A percentile compares a stretch with the other conserved stretches of the same genome.
These are phyloP conservation scores for Phylloscopus collybita DNA, from an alignment of 2,797 vertebrate species.

Conservation along the genomic window DNA sequence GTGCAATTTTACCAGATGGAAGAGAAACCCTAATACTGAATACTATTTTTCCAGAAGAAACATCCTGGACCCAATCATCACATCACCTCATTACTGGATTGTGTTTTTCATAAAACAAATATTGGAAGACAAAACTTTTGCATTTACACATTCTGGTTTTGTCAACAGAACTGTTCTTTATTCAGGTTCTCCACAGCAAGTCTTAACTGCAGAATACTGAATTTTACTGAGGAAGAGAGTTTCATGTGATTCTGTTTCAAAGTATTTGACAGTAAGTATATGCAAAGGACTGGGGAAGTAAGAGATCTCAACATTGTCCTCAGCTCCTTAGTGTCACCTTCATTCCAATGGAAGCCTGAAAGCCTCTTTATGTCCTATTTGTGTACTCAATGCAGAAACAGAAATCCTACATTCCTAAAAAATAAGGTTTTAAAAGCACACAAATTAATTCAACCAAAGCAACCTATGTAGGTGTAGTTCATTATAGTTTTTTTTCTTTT, in stretches of 20 bases:
- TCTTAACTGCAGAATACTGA: neutral
- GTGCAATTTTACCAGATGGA: neutral
- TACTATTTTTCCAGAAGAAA: neutral
- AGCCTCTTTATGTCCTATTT: neutral
- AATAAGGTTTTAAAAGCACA: neutral
- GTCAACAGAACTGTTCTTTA: neutral
- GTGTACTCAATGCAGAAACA: neutral
- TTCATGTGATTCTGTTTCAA: neutral
- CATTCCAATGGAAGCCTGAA: neutral
- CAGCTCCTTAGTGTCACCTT: neutral
- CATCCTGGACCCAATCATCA: neutral
- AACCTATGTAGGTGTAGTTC: accelerated
- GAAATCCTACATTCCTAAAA: neutral
- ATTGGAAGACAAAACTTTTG: neutral
- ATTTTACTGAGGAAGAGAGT: neutral
- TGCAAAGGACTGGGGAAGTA: neutral
- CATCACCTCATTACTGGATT: neutral
- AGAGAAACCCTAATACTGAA: neutral
- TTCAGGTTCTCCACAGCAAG: neutral
- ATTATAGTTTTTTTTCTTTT: neutral
- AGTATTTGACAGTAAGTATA: neutral
- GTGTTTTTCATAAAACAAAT: neutral
- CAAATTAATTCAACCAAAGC: neutral
- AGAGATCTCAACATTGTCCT: neutral
- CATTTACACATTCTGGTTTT: neutral